Evolutionary conservation across 2,888 invertebrate species (phyloP).

Genomic region (Phytoseiulus persimilis): DNA sequence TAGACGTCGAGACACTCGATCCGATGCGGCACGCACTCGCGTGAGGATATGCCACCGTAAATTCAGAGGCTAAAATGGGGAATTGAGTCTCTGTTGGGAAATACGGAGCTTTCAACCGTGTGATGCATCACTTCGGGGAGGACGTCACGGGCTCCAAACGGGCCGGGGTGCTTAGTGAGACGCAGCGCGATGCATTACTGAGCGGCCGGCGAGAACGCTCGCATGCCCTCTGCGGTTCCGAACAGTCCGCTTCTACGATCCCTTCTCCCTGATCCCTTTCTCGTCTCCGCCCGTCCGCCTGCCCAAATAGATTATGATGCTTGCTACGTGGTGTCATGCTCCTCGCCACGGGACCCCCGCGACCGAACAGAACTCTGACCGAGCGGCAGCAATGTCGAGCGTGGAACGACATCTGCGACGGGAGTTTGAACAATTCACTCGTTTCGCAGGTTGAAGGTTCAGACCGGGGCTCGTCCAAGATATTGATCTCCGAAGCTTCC

Average conservation of each 20-base stretch:
- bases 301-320: neutral
- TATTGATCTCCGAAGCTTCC: neutral
- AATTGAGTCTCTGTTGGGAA: neutral
- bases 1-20: too few species aligned
- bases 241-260: neutral
- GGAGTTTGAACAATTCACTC: neutral
- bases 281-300: neutral
- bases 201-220: neutral
- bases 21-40: too few species aligned
- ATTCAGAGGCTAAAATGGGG: too few species aligned
- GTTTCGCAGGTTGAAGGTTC: neutral
- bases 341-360: neutral
- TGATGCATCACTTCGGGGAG: neutral
- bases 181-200: neutral
- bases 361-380: neutral
- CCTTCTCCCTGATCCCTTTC: neutral
- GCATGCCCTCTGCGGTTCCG: neutral
- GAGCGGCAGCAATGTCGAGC: neutral
- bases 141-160: neutral
- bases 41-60: too few species aligned
- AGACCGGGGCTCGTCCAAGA: neutral
- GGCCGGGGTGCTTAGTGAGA: neutral
- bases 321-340: neutral
- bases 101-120: neutral
- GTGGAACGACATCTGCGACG: neutral